Conservation (phyloP, 2,797 vertebrate species). For the Syngnathus rostellatus region DNA sequence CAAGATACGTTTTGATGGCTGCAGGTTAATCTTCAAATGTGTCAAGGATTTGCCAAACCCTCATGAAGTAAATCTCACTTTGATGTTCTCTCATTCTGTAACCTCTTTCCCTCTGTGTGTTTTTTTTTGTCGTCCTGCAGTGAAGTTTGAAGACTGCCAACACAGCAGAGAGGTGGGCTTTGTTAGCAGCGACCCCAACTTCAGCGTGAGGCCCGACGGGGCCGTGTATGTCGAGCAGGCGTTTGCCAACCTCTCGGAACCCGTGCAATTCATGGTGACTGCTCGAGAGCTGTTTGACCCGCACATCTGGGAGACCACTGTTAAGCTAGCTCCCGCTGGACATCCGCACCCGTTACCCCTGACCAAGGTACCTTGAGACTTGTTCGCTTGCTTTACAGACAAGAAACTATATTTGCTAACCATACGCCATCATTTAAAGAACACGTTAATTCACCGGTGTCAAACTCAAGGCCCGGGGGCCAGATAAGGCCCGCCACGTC, state of each 20-base stretch:
- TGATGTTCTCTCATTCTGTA: constrained; percentile 36
- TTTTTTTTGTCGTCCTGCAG: constrained; percentile 53
- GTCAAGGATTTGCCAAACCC: constrained; percentile 47
- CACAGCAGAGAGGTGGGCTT: constrained; percentile 73
- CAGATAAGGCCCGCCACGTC: no score
- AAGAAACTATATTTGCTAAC: not conserved
- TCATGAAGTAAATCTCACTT: constrained; percentile 30
- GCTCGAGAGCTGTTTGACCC: constrained; percentile 66
- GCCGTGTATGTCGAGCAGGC: constrained; percentile 75
- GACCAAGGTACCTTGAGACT: constrained; percentile 55
- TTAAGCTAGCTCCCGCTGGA: constrained; percentile 77
- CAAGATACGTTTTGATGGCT: constrained; percentile 48
- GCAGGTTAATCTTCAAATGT: constrained; percentile 54
- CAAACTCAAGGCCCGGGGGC: no score
- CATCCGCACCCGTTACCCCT: constrained; percentile 65
- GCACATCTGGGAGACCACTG: constrained; percentile 78
- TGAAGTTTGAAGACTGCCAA: constrained; percentile 84
- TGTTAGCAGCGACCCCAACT: constrained; percentile 82
- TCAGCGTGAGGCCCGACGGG: constrained; percentile 78
- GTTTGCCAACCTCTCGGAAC: constrained; percentile 76
- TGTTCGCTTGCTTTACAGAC: no score
- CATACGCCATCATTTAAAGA: not conserved
- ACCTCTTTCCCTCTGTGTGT: constrained; percentile 12
- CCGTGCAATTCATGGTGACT: constrained; percentile 80
- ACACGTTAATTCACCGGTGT: not conserved